Evolutionary conservation across 2,888 invertebrate species (phyloP), one percentile per base, ranked within the genome.

Genomic region (Laspeyria flexula): DNA sequence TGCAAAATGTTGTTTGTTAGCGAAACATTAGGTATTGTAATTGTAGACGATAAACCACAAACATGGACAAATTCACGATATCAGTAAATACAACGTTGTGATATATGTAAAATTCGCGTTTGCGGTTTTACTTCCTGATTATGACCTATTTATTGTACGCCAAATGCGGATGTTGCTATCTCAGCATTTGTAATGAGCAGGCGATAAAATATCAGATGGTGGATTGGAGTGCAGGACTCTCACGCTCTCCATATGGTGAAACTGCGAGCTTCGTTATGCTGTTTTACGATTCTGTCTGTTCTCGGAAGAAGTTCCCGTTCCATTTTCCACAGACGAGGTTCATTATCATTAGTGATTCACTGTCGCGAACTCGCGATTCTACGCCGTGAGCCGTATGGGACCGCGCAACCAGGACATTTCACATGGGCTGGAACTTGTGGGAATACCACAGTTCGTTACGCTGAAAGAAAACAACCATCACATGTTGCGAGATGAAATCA

Each of bases 401-500:
- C 72, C 79, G 71, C 58, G 63, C 57, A 69, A 60, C 60, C 75
- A 75, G 83, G 79, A 77, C 83, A 85, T 88, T 91, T 92, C 92
- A 90, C 90, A 91, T 91, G 90, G 75, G 64, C 73, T 63, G 72
- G 75, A 58, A 63, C 57, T 77, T 85, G 81, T 83, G 87, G 83
- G 88, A 89, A 89, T 80, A 74, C 70, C 71, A 73, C 67, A 75
- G 74, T 75, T 75, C 77, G 79, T 75, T 83, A 78, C 77, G 71
- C 80, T 75, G 65, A 85, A 81, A 85, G 85, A 85, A 85, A 86
- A 87, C 85, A 85, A 79, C 71, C 81, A 81, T 88, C 91, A 92
- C 89, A 90, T 91, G 90, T 87, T 90, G 78, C 70, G 67, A 69
- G 82, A 92, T 92, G 91, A 91, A 92, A 92, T 92, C 92, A 92